Conservation (phyloP, 2,888 invertebrate genomes). For the Poecilus cupreus region DNA sequence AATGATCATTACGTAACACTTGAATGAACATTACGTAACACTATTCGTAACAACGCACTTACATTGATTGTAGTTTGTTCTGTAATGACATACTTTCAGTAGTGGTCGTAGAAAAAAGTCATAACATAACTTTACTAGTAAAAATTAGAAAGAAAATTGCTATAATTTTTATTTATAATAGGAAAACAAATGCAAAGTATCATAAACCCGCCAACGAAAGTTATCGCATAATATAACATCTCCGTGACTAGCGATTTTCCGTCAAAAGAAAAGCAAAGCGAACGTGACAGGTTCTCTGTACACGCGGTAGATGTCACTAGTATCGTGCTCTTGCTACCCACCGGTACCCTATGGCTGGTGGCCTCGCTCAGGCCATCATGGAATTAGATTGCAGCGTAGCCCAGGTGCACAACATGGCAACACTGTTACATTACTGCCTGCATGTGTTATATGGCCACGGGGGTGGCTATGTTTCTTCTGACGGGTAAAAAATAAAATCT, state of each 20-base stretch:
- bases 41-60: too few species aligned
- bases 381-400: slow-evolving; percentile 51
- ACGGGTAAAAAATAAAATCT: slow-evolving; percentile 27
- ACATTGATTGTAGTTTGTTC: too few species aligned
- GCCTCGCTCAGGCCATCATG: slow-evolving; percentile 9
- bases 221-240: slow-evolving; percentile 44
- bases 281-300: slow-evolving; percentile 37
- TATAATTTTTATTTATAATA: too few species aligned
- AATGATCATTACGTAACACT: too few species aligned
- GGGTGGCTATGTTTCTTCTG: background rate
- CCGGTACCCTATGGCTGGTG: background rate
- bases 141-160: too few species aligned
- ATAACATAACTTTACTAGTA: too few species aligned
- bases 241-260: slow-evolving; percentile 41
- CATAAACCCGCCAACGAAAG: background rate
- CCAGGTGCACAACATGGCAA: slow-evolving; percentile 39
- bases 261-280: slow-evolving; percentile 34
- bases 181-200: too few species aligned
- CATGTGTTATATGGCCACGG: background rate
- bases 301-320: slow-evolving; percentile 14
- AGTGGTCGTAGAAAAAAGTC: too few species aligned
- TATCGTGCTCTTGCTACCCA: background rate
- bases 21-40: too few species aligned
- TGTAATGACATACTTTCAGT: too few species aligned
- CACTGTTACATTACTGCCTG: slow-evolving; percentile 27